These are phyloP conservation scores for Hystrix cristata DNA, from an alignment of 2,113 vertebrate genomes.

Conservation along the genomic window DNA sequence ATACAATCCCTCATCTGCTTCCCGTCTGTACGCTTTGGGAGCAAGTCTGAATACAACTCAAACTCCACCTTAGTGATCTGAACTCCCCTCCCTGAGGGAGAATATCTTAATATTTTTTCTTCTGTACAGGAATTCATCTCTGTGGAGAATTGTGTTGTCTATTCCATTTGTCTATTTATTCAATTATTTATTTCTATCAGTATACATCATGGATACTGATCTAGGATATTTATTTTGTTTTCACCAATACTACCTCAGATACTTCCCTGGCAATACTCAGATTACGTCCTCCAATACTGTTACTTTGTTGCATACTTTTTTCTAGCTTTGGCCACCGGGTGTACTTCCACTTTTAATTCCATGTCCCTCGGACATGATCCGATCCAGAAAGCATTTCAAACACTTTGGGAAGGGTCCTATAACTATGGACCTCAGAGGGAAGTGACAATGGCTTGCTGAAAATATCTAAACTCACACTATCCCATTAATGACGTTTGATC, in stretches of 20 bases:
- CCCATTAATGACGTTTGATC: background rate
- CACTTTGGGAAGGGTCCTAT: background rate
- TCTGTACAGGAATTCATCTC: background rate
- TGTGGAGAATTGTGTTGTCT: background rate
- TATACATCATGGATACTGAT: no score
- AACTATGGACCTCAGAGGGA: background rate
- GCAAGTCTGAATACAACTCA: background rate
- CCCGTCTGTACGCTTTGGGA: background rate
- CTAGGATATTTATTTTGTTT: background rate
- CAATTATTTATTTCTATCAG: background rate
- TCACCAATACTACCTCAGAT: background rate
- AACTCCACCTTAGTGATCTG: background rate
- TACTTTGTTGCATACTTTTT: background rate
- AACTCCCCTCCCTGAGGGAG: fast-evolving
- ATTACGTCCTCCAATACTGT: background rate
- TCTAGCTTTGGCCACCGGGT: background rate
- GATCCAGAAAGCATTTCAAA: background rate
- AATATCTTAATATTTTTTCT: background rate
- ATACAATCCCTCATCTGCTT: background rate
- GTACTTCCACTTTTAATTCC: background rate
- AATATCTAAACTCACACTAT: background rate
- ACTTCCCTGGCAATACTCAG: background rate
- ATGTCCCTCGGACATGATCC: background rate
- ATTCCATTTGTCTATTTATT: background rate
- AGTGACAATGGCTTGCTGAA: background rate